Evolutionary conservation across 2,113 vertebrate genomes (phyloP), one percentile per base, ranked within the genome.

Genomic region (Progne subis): DNA sequence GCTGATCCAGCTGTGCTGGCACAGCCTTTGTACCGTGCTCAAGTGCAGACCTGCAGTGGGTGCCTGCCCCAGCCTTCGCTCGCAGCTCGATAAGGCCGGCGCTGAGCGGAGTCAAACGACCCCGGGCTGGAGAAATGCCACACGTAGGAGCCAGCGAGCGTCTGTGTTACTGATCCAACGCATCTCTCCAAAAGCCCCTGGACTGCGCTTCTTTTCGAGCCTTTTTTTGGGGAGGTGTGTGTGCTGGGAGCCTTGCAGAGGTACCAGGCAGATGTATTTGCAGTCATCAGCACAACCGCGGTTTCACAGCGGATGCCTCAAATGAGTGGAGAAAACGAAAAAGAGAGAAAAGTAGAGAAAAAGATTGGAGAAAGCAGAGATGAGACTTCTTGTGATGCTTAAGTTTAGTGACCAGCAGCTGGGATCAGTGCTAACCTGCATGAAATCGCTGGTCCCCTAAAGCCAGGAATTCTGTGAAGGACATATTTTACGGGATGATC

Each of bases 1-100:
- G 92, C 86, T 28, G 77, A 93, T 92, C 95, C 92, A 95, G 92
- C 95, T 95, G 92, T 82, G 47, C 91, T n/a, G 92, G 91, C 91
- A 94, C 76, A 84, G 56, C 81, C 72, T 92, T 86, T 92, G 94
- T 70, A 28, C 21, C 14, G 90, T 32, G 84, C 84, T 94, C 94
- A 90, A 95, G 96, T 49, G 90, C 82, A 86, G 94, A 91, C 94
- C 90, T 96, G 96, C 93, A 59, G 63, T 18, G 53, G 92, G 67
- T 75, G 78, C 91, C 83, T 94, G 96, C 89, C 94, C 71, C 1
- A 68, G 16, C 90, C 92, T 68, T 5, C 56, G 78, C 88, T 91
- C 95, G 90, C 85, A 32, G 10, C 46, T 43, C 39, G 19, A 69
- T 90, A 80, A 82, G 96, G 79, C 68, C 95, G 74, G 94, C 1